Percentiles rank a stretch among this genome's conserved stretches.
Conservation (phyloP, 2,113 vertebrate genomes). For the Bubalus kerabau region DNA sequence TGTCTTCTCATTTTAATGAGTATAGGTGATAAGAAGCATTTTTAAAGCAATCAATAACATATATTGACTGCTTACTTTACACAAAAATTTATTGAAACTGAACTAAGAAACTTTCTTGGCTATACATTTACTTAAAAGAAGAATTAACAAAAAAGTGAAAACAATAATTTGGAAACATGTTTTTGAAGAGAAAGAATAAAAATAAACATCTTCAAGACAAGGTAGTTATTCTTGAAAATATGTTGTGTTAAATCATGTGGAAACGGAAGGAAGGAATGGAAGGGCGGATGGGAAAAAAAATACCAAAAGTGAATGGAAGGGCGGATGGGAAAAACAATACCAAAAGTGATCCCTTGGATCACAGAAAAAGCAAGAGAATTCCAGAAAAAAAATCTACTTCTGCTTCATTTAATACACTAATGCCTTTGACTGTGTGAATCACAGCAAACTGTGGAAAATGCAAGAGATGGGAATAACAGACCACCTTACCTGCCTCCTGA, state of each 20-base stretch:
- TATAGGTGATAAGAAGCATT: background rate
- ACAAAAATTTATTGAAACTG: background rate
- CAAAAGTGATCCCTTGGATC: background rate
- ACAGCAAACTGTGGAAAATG: background rate
- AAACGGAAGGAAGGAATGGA: background rate
- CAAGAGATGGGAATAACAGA: background rate
- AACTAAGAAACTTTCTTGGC: background rate
- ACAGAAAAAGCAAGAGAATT: background rate
- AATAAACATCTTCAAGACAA: background rate
- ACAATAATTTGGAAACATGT: background rate
- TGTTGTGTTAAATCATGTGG: background rate
- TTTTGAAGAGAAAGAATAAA: background rate
- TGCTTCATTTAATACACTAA: background rate
- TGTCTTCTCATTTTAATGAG: background rate
- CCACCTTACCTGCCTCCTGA: background rate
- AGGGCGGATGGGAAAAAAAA: background rate
- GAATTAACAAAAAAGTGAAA: background rate
- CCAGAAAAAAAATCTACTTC: background rate
- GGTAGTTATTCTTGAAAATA: background rate
- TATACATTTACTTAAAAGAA: background rate
- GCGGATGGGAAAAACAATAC: background rate
- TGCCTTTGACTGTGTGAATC: background rate
- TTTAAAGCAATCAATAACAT: constrained; percentile 27
- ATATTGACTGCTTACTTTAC: background rate
- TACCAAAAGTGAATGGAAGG: background rate